phyloP scores from a whole-genome alignment of 2,113 vertebrate genomes.

The Oncorhynchus nerka region DNA sequence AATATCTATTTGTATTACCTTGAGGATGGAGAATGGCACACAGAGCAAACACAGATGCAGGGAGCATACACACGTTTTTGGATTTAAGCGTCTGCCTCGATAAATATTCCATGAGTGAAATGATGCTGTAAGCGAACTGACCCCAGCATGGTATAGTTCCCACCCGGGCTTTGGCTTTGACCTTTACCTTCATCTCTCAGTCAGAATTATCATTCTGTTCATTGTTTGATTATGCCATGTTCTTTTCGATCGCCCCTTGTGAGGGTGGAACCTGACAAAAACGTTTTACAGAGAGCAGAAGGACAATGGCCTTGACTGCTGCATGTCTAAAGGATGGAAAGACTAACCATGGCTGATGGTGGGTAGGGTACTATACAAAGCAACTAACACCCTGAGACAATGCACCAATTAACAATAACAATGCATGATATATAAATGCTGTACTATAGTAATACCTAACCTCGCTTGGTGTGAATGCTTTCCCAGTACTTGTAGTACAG shows the following conservation, averaged over 20 bases:
- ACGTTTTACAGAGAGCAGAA: background rate
- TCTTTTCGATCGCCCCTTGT: conserved; percentile 1
- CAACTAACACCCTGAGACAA: background rate
- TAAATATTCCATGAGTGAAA: background rate
- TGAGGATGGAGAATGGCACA: background rate
- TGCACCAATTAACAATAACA: background rate
- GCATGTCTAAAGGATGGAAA: background rate
- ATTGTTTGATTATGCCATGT: conserved; percentile 14
- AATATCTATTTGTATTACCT: too few species aligned
- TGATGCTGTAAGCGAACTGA: background rate
- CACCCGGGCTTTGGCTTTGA: conserved; percentile 7
- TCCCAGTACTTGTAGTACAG: background rate
- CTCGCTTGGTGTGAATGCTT: conserved; percentile 8
- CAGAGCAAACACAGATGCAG: background rate
- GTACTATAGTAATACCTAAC: too few species aligned
- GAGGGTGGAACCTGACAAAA: conserved; percentile 1
- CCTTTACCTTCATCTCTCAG: background rate
- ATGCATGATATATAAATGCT: background rate
- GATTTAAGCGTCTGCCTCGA: background rate
- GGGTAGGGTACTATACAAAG: background rate
- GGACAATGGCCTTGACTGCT: background rate
- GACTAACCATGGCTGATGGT: background rate
- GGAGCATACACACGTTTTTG: background rate
- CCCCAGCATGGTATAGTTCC: background rate
- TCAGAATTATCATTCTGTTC: background rate